phyloP scores from a whole-genome alignment of 2,113 vertebrate genomes.

The Anseranas semipalmata region DNA sequence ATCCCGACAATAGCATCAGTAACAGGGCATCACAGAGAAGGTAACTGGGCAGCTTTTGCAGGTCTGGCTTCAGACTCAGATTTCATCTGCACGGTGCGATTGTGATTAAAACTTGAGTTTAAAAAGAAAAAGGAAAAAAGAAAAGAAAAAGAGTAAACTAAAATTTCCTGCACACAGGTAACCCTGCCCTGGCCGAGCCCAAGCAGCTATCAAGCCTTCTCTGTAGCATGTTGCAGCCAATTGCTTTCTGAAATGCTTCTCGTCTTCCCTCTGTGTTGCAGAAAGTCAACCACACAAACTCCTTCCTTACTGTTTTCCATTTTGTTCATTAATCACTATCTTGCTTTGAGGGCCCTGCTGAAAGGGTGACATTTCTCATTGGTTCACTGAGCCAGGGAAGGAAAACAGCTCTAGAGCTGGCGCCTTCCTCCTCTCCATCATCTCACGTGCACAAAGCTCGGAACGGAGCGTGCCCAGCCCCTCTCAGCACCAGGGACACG shows the following conservation, averaged over 20 bases:
- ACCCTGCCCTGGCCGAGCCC: neutral
- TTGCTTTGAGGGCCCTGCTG: neutral
- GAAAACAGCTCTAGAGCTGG: neutral
- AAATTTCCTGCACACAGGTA: neutral
- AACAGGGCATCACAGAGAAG: neutral
- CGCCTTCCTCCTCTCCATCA: neutral
- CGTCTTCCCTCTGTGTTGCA: neutral
- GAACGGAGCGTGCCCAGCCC: fast-evolving
- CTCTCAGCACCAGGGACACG: neutral
- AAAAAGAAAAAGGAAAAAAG: neutral
- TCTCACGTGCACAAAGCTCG: neutral
- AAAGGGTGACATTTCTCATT: neutral
- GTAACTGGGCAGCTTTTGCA: neutral
- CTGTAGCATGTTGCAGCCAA: neutral
- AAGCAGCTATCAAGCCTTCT: neutral
- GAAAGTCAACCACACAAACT: neutral
- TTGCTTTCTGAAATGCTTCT: neutral
- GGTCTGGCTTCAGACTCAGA: neutral
- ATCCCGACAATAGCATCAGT: neutral
- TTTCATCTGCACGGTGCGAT: neutral
- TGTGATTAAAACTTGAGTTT: neutral
- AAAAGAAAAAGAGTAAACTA: neutral
- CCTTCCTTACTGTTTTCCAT: neutral
- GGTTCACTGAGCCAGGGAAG: neutral
- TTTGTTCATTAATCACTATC: neutral